Base-by-base conservation (phyloP, 2,888 invertebrate species). In the Thera obeliscata region DNA sequence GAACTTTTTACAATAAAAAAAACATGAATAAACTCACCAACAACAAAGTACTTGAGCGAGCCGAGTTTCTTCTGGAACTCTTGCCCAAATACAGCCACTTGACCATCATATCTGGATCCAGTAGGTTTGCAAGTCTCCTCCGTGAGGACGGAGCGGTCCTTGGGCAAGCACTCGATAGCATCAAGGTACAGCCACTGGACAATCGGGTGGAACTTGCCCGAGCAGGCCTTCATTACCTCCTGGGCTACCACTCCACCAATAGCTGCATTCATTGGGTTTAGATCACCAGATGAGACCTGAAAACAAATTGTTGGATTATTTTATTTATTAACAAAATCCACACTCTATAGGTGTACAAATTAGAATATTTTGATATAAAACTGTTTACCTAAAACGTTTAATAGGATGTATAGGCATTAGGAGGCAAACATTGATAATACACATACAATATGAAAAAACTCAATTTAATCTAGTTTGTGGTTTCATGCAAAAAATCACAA, bases 161-260 rank as follows among this genome's bases (percentile, higher is more conserved):
- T 95, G 0, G 97, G 97, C 73, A 99, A 93, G 87, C 98, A 98
- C 89, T 99, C 99, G 35, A 98, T 94, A 0, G 99, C 98, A 93
- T 99, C 99, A 82, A 97, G 97, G 89, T 99, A 99, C 62, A 99
- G 88, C 97, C 97, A 99, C 85, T 99, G 98, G 80, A 95, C 94
- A 72, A 99, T 97, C 0, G 99, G 99, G 75, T 96, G 96, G 90
- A 99, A 99, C 89, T 99, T 99, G 65, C 99, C 99, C 55, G 97
- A 97, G 90, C 98, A 98, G 0, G 98, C 99, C 93, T 99, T 99
- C 96, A 99, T 96, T n/a, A 97, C 98, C 93, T 99, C 99, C 90
- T 99, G 99, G 36, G 99, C 99, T 4, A 99, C 98, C 64, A 99
- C 95, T 33, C 99, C 99, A 60, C 99, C 99, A 78, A 99, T 96